A percentile compares a stretch with the other conserved stretches of the same genome.
phyloP scores from a whole-genome alignment of 2,113 vertebrate species.

The Falcunculus frontatus region DNA sequence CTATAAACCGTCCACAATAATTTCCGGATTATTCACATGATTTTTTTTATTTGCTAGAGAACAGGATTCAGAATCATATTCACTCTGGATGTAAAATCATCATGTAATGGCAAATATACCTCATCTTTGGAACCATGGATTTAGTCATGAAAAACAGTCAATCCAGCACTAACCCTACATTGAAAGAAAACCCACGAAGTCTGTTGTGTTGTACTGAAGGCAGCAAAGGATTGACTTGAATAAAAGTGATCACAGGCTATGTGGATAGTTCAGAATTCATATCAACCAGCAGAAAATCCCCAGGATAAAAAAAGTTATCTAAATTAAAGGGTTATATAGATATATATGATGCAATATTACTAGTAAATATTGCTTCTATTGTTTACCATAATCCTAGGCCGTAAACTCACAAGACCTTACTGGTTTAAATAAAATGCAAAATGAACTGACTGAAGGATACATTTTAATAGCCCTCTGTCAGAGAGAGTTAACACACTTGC shows the following conservation, averaged over 20 bases:
- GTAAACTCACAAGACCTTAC: conserved; percentile 17
- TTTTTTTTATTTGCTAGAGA: background rate
- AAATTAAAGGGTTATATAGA: background rate
- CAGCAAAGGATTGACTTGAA: background rate
- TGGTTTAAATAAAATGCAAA: conserved; percentile 54
- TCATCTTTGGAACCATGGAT: background rate
- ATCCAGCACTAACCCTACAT: background rate
- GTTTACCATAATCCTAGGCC: conserved; percentile 19
- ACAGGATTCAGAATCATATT: background rate
- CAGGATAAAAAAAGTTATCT: background rate
- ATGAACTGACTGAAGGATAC: conserved; percentile 33
- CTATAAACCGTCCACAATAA: background rate
- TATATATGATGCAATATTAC: background rate
- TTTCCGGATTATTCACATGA: background rate
- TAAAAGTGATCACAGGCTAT: background rate
- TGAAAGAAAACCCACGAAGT: background rate
- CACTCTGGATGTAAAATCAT: background rate
- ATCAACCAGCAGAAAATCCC: background rate
- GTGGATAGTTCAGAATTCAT: background rate
- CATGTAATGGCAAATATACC: background rate
- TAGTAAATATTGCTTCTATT: conserved; percentile 19
- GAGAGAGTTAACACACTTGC: conserved; percentile 56
- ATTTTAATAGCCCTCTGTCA: conserved; percentile 40
- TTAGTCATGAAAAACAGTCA: background rate
- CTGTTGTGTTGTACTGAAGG: background rate